Percentiles rank a stretch among this genome's conserved stretches.
These are phyloP conservation scores for Kryptolebias marmoratus DNA, from an alignment of 2,113 vertebrate species.

Conservation along the genomic window DNA sequence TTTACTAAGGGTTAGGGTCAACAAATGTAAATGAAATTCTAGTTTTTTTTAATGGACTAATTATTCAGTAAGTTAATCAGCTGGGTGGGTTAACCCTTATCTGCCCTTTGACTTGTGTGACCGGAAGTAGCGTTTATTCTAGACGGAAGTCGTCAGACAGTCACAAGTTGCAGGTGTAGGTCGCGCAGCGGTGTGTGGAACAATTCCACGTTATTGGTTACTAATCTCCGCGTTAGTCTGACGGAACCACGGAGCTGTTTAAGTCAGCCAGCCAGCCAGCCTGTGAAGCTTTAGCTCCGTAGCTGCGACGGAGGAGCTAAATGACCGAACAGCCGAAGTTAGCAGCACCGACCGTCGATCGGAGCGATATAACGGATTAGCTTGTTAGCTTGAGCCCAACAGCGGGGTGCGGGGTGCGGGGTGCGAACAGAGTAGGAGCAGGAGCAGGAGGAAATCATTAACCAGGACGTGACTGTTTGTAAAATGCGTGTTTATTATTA, in stretches of 20 bases:
- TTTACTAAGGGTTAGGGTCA: no score
- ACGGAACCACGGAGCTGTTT: neutral
- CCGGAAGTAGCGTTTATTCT: constrained; percentile 24
- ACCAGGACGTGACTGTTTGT: neutral
- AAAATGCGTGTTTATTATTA: neutral
- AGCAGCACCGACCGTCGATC: constrained; percentile 2
- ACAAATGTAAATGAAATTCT: no score
- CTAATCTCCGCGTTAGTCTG: neutral
- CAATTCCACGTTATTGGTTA: neutral
- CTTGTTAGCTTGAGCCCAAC: constrained; percentile 14
- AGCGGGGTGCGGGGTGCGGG: no score
- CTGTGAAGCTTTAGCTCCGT: neutral
- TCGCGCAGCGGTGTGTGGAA: neutral
- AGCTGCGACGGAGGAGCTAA: neutral
- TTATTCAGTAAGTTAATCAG: no score
- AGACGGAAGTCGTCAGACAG: constrained; percentile 1
- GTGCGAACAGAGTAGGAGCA: neutral
- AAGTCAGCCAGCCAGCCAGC: neutral
- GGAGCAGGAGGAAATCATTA: neutral
- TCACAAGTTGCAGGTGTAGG: constrained; percentile 30
- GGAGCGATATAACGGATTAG: constrained; percentile 6
- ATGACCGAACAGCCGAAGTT: constrained; percentile 45
- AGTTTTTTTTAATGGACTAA: no score
- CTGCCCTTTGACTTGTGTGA: neutral
- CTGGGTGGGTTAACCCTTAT: neutral